A percentile compares a stretch with the other conserved stretches of the same genome.
phyloP scores from a whole-genome alignment of 2,888 invertebrate species.

The Amaurobius ferox region DNA sequence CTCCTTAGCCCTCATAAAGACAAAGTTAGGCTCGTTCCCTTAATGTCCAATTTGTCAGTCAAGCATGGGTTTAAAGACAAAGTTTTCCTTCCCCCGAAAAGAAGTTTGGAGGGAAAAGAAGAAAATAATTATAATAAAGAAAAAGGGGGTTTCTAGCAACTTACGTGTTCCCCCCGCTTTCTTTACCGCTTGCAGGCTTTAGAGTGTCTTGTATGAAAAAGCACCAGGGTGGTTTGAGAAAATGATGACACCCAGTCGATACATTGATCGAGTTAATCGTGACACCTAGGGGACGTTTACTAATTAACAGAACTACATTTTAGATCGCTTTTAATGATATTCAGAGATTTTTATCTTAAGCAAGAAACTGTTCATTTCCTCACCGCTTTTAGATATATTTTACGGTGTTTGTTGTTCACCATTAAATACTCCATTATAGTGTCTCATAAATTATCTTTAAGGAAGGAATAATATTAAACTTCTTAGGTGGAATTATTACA shows the following conservation, averaged over 20 bases:
- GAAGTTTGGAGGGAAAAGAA: slow-evolving; percentile 46
- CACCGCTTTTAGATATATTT: too few relatives aligned
- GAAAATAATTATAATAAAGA: slow-evolving; percentile 62
- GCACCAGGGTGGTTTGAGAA: slow-evolving; percentile 70
- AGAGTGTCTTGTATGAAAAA: slow-evolving; percentile 67
- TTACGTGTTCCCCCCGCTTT: slow-evolving; percentile 49
- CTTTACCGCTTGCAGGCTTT: slow-evolving; percentile 51
- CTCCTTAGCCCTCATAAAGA: slow-evolving; percentile 66
- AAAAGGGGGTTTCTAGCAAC: slow-evolving; percentile 54
- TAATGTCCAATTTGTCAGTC: slow-evolving; percentile 72
- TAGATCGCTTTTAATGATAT: slow-evolving; percentile 10
- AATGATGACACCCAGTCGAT: slow-evolving; percentile 71
- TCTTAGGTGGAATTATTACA: too few relatives aligned
- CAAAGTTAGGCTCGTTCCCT: slow-evolving; percentile 66
- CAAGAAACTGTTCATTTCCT: too few relatives aligned
- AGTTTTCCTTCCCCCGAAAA: slow-evolving; percentile 51
- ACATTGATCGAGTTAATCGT: slow-evolving; percentile 71
- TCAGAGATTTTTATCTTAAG: too few relatives aligned
- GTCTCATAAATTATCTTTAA: too few relatives aligned
- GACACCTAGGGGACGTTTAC: slow-evolving; percentile 26
- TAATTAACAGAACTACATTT: neutral
- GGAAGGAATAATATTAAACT: too few relatives aligned
- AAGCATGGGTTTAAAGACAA: slow-evolving; percentile 69
- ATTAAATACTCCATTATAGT: too few relatives aligned
- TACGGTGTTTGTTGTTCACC: too few relatives aligned